Evolutionary conservation across 2,888 invertebrate genomes (phyloP).

Genomic region (Leptura quadrifasciata): DNA sequence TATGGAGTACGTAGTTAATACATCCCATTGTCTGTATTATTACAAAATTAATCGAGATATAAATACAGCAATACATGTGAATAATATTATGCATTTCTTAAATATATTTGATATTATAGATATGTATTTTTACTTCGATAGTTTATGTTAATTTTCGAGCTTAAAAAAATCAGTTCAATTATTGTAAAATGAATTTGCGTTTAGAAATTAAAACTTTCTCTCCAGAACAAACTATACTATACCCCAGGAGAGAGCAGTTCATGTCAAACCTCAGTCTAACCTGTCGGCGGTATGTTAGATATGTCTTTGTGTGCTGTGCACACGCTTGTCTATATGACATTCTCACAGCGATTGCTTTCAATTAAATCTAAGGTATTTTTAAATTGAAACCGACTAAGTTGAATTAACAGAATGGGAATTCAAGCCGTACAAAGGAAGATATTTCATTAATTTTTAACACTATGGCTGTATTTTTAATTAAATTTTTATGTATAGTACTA

Average conservation of each 20-base stretch:
- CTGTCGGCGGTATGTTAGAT: conserved; percentile 46
- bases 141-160: no score
- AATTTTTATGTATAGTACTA: background rate
- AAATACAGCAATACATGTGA: no score
- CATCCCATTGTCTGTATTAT: no score
- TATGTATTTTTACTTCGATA: no score
- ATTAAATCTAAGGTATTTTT: conserved; percentile 43
- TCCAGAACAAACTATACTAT: conserved; percentile 42
- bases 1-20: no score
- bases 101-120: no score
- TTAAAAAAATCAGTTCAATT: no score
- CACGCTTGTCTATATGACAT: conserved; percentile 39
- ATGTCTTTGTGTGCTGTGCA: conserved; percentile 48
- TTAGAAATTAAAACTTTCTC: conserved; percentile 17
- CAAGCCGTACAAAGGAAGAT: conserved; percentile 13
- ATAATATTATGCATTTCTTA: no score
- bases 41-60: no score
- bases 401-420: conserved; percentile 33
- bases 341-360: conserved; percentile 46
- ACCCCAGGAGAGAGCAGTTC: conserved; percentile 34
- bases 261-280: conserved; percentile 35
- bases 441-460: conserved; percentile 27
- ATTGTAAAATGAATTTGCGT: background rate
- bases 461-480: conserved; percentile 10
- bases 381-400: conserved; percentile 21